Evolutionary conservation across 2,113 vertebrate species (phyloP), one percentile per base, ranked within the genome.

Genomic region (Eleginops maclovinus): DNA sequence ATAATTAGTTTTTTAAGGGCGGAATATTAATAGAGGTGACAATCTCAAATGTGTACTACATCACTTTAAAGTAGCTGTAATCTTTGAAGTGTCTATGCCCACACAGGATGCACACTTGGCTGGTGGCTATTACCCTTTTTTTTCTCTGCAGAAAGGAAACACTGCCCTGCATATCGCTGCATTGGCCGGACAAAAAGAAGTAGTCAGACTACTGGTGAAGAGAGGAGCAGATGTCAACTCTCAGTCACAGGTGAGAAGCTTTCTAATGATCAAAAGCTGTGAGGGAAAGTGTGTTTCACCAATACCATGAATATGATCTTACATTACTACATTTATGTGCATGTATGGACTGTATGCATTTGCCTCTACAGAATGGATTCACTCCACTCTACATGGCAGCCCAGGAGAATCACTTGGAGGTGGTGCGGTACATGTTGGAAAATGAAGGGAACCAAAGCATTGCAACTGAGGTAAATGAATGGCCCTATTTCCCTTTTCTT

Each of bases 301-400:
- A 12, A 11, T 14, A 16, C 10, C 40, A 44, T 14, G 31, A 24
- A n/a, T 75, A 2, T 21, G 1, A n/a, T 47, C 24, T 41, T 19
- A 31, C 53, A 64, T 50, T 60, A n/a, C 31, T 59, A 22, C 3
- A 9, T 24, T 21, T 22, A 36, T 16, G 22, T 46, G 17, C 70
- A 26, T 53, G 9, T 44, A 16, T 68, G 72, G 7, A 41, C 46
- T 75, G 19, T 64, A 21, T 54, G 28, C 10, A 21, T 77, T 43
- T 77, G 4, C 58, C 24, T 31, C 50, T 72, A 53, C 87, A 99
- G 98, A 99, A 99, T 95, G 98, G 98, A 83, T 99, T 99, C 83
- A 99, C 98, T 65, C 98, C 98, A 11, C 94, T 99, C 21, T 99
- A 99, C 78, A 99, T 99, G 98, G 98, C 98, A 50, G 96, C 98